A percentile compares a stretch with the other conserved stretches of the same genome.
Conservation (phyloP, 2,797 vertebrate genomes). For the Danio aesculapii region DNA sequence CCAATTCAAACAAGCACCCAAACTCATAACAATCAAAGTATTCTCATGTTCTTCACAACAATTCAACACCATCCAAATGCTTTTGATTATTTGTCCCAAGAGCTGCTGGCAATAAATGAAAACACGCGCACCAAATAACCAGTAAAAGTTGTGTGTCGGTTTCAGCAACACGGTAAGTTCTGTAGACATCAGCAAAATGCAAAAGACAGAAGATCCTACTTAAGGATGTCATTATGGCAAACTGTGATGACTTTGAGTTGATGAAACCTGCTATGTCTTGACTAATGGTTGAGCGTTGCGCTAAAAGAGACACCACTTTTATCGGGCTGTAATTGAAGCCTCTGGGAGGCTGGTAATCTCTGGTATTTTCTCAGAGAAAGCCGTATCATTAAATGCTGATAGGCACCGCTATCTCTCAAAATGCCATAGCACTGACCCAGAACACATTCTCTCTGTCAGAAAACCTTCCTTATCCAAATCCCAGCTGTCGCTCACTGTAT, state of each 20-base stretch:
- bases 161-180: not conserved
- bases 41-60: not conserved
- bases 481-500: slow-evolving; percentile 62
- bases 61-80: not conserved
- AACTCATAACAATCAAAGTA: not conserved
- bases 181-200: not conserved
- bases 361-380: slow-evolving; percentile 62
- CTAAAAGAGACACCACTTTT: slow-evolving; percentile 52
- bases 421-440: slow-evolving; percentile 64
- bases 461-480: slow-evolving; percentile 64
- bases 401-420: slow-evolving; percentile 59
- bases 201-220: slow-evolving; percentile 1
- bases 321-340: slow-evolving; percentile 61
- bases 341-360: slow-evolving; percentile 60
- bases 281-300: slow-evolving; percentile 9
- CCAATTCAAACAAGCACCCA: not conserved
- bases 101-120: slow-evolving; percentile 11
- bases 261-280: slow-evolving; percentile 27
- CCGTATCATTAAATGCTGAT: slow-evolving; percentile 61
- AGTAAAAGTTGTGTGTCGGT: slow-evolving; percentile 2
- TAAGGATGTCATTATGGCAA: not conserved
- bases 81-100: slow-evolving; percentile 15
- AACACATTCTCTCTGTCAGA: slow-evolving; percentile 63
- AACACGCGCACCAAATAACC: slow-evolving; percentile 25
- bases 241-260: slow-evolving; percentile 13